phyloP scores from a whole-genome alignment of 2,888 invertebrate genomes.

The Pogonocherus hispidulus region DNA sequence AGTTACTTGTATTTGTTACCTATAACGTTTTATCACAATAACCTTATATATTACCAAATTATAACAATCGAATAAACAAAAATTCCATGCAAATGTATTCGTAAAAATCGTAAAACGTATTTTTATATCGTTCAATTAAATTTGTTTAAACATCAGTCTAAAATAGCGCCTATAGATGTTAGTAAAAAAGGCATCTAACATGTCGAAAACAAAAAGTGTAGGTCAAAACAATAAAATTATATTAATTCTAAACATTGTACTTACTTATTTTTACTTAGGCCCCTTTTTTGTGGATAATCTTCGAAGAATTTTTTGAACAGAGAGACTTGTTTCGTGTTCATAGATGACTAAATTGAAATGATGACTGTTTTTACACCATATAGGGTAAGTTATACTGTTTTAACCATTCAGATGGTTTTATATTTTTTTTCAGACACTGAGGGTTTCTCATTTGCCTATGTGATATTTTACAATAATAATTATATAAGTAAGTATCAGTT shows the following conservation, averaged over 20 bases:
- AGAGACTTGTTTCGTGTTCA: conserved; percentile 19
- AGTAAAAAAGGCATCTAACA: conserved; percentile 23
- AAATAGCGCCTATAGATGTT: conserved; percentile 22
- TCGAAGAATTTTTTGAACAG: conserved; percentile 18
- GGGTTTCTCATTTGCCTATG: conserved; percentile 1
- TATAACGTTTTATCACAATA: no score
- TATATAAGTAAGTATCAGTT: no score
- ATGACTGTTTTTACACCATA: not conserved
- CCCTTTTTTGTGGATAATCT: conserved; percentile 13
- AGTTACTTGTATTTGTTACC: no score
- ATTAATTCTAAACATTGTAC: conserved; percentile 27
- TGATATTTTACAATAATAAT: conserved; percentile 18
- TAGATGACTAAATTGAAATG: not conserved
- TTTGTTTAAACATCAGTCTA: not conserved
- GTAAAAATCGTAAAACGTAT: not conserved
- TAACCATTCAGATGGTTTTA: not conserved
- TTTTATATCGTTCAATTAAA: not conserved
- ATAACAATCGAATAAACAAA: no score
- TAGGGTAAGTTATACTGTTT: not conserved
- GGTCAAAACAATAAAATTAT: conserved; percentile 25
- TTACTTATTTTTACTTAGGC: conserved; percentile 17
- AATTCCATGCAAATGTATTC: conserved; percentile 5
- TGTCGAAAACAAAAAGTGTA: conserved; percentile 25
- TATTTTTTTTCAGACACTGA: not conserved
- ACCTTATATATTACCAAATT: no score